These are phyloP conservation scores for Sciurus carolinensis DNA, from an alignment of 2,797 vertebrate genomes.

Conservation along the genomic window DNA sequence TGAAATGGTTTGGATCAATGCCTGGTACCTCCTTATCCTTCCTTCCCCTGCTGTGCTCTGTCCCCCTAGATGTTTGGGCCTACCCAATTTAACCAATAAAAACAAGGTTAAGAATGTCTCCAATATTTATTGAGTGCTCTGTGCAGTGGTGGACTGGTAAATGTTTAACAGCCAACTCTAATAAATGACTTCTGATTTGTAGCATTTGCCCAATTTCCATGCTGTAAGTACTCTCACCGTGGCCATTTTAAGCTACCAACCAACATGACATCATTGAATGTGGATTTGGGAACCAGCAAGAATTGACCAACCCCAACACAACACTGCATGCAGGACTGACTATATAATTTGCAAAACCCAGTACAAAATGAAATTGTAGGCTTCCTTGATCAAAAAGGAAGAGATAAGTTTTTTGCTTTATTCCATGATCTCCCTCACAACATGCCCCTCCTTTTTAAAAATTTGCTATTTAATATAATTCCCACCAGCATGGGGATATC, in stretches of 20 bases:
- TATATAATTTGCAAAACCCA: background rate
- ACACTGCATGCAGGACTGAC: background rate
- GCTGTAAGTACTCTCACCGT: background rate
- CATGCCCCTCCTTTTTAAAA: background rate
- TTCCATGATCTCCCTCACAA: background rate
- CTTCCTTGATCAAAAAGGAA: conserved; percentile 3
- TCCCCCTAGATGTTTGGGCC: background rate
- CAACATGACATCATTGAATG: background rate
- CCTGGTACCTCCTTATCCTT: background rate
- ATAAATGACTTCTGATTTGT: conserved; percentile 29
- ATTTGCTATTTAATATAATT: background rate
- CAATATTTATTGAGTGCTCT: background rate
- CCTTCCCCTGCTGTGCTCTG: background rate
- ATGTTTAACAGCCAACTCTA: conserved; percentile 60
- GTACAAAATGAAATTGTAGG: background rate
- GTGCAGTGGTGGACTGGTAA: background rate
- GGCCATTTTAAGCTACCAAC: background rate
- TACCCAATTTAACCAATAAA: background rate
- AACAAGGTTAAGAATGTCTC: conserved; percentile 9
- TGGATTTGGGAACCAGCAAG: background rate
- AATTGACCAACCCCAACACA: background rate
- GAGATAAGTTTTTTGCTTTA: background rate
- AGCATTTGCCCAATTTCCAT: conserved; percentile 50
- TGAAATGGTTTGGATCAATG: background rate
- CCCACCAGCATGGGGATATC: background rate